phyloP scores from a whole-genome alignment of 2,797 vertebrate genomes.

The Ciconia nigra region DNA sequence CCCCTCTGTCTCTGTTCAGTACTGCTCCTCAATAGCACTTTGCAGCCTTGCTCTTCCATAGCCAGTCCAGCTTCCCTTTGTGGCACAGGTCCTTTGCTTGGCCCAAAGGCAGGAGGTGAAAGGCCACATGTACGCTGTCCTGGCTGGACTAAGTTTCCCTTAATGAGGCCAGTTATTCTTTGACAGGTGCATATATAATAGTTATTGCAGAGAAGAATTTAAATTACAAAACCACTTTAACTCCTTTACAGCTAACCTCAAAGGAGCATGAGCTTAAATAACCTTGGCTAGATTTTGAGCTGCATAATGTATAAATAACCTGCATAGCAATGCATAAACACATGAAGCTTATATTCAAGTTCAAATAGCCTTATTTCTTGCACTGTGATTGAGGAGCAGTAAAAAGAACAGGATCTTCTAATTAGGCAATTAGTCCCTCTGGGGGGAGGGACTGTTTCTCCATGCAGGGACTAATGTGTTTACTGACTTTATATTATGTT shows the following conservation, averaged over 20 bases:
- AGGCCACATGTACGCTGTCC: neutral
- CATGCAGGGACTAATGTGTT: neutral
- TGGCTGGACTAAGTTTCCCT: neutral
- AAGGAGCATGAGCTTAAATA: neutral
- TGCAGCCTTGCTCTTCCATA: neutral
- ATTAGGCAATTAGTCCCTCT: neutral
- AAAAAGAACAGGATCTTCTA: neutral
- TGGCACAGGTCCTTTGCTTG: neutral
- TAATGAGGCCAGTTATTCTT: neutral
- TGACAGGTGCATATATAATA: neutral
- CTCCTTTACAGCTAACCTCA: neutral
- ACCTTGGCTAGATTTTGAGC: constrained; percentile 9
- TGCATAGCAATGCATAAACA: neutral
- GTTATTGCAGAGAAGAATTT: neutral
- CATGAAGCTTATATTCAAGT: neutral
- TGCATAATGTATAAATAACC: neutral
- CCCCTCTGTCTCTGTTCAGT: neutral
- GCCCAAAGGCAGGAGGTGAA: neutral
- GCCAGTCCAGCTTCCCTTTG: neutral
- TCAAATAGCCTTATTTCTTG: neutral
- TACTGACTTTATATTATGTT: neutral
- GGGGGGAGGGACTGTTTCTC: neutral
- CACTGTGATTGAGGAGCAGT: neutral
- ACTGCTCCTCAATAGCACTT: neutral
- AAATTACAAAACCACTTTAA: neutral